These are phyloP conservation scores for Neoseiulus cucumeris DNA, from an alignment of 1,140 invertebrate genomes.

Conservation along the genomic window DNA sequence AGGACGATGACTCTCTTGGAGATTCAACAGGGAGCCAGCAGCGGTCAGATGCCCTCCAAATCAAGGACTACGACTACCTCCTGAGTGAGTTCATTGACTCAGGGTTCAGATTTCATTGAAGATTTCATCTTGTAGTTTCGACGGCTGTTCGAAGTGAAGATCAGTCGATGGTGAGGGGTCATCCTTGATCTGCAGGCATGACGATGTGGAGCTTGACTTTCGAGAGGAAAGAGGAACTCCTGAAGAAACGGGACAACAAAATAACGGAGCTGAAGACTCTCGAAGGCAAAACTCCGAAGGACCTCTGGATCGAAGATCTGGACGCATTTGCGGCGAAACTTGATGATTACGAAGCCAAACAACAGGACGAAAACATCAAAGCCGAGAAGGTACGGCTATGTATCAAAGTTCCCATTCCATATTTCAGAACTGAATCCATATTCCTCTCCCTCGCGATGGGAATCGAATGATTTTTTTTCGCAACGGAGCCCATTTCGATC, in stretches of 20 bases:
- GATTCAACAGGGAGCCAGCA: neutral
- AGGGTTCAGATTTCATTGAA: too few species aligned
- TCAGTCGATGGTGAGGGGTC: too few species aligned
- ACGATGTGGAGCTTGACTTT: constrained; percentile 77
- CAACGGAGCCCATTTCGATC: too few species aligned
- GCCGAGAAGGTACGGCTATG: neutral
- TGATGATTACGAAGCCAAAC: constrained; percentile 33
- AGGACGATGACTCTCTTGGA: constrained; percentile 11
- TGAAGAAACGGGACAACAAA: constrained; percentile 29
- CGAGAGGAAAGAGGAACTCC: constrained; percentile 69
- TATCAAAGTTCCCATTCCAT: neutral
- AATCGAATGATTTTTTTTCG: too few species aligned
- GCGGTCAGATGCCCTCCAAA: constrained; percentile 17
- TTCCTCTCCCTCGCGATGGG: too few species aligned
- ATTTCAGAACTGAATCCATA: too few species aligned
- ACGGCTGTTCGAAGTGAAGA: too few species aligned
- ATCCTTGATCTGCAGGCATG: constrained; percentile 58
- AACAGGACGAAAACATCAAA: neutral
- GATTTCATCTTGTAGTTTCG: too few species aligned
- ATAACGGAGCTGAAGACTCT: constrained; percentile 26
- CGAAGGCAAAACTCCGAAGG: constrained; percentile 26
- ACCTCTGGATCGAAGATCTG: constrained; percentile 33
- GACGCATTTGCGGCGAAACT: constrained; percentile 24
- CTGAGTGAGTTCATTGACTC: constrained; percentile 22
- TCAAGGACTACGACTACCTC: constrained; percentile 25